Evolutionary conservation across 1,140 invertebrate species (phyloP).

Genomic region (Zaprionus vittiger): DNA sequence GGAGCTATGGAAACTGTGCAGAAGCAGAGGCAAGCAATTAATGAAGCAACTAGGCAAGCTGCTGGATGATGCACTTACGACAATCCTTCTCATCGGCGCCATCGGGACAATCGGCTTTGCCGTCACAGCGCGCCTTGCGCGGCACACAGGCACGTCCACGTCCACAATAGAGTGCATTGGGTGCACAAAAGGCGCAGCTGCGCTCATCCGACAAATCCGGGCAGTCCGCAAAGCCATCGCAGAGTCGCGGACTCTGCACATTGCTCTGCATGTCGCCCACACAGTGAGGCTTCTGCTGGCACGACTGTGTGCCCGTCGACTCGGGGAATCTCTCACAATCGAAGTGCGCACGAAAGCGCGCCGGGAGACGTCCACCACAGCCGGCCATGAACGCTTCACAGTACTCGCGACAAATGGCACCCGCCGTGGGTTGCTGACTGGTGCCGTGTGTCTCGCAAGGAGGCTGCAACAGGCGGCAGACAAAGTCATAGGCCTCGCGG

Average conservation of each 20-base stretch:
- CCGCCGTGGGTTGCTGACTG: slow-evolving; percentile 65
- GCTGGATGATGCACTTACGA: slow-evolving; percentile 86
- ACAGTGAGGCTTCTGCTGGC: slow-evolving; percentile 91
- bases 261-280: slow-evolving; percentile 89
- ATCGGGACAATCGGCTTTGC: slow-evolving; percentile 92
- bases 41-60: background rate
- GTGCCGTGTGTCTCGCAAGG: slow-evolving; percentile 86
- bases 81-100: slow-evolving; percentile 94
- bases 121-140: slow-evolving; percentile 90
- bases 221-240: slow-evolving; percentile 94
- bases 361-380: slow-evolving; percentile 90
- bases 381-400: slow-evolving; percentile 93
- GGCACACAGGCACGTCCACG: slow-evolving; percentile 90
- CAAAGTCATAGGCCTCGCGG: slow-evolving; percentile 92
- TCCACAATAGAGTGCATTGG: slow-evolving; percentile 90
- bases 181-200: slow-evolving; percentile 90
- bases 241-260: slow-evolving; percentile 90
- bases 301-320: slow-evolving; percentile 89
- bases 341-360: slow-evolving; percentile 88
- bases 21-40: slow-evolving; percentile 9
- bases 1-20: slow-evolving; percentile 90
- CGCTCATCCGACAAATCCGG: slow-evolving; percentile 92
- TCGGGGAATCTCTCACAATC: slow-evolving; percentile 93
- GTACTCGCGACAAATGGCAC: slow-evolving; percentile 91
- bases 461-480: slow-evolving; percentile 93